Base-by-base conservation (phyloP, 2,888 invertebrate genomes). In the Andrena haemorrhoa region DNA sequence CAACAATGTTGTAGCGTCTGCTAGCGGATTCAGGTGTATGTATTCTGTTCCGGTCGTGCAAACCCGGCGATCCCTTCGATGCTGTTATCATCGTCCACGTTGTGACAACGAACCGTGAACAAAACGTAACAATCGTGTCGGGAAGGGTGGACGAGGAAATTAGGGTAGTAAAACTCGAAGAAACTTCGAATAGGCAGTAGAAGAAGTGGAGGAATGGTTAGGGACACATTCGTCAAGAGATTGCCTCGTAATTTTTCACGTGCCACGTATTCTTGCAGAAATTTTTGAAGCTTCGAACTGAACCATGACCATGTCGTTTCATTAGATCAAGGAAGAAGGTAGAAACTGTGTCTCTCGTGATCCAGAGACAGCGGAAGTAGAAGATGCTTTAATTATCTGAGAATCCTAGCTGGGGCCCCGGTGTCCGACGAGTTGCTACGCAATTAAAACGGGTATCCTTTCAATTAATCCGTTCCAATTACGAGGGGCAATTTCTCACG, bases 1-100 rank as follows among this genome's bases (percentile, higher is more conserved):
- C 78, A 78, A 80, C 73, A 77, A 84, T 84, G 81, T 41, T 41
- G 72, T 73, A 81, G 71, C 72, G 68, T 66, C 41, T 49, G 29
- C 47, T 51, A 26, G 20, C 12, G 10, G 58, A 29, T 69, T 65
- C 60, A 73, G 69, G 49, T 29, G 66, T 26, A 31, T 72, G 35
- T 53, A 20, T 71, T 41, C 53, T 10, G 64, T 60, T n/a, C n/a
- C 23, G 64, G 58, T 56, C 41, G 61, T 23, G 23, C 78, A 26
- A 65, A 69, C 58, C 51, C 71, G 65, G 53, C 47, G 65, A 60
- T 35, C 33, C 69, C 51, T 53, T 75, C 82, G 71, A 63, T 20
- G 82, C 66, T 71, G 60, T 41, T 47, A 26, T 65, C 53, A 26
- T 49, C 41, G 53, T 23, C 16, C 23, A 60, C 65, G 49, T 10